Conservation (phyloP, 2,113 vertebrate species). For the Psittacara wagleri region DNA sequence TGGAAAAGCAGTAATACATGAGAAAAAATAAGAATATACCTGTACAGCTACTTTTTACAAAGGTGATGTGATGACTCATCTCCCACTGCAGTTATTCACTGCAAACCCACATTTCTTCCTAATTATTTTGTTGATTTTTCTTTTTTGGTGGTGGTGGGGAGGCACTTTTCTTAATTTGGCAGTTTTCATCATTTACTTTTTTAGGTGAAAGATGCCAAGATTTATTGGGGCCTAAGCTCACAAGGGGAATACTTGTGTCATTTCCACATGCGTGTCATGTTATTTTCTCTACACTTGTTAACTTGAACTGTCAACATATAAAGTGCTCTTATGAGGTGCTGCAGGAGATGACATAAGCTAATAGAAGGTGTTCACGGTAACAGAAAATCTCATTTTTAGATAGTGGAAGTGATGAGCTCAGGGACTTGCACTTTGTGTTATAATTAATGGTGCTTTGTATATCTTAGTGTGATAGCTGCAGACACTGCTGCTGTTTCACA, state of each 20-base stretch:
- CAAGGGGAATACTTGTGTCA: background rate
- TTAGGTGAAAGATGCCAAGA: constrained; percentile 27
- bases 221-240: constrained; percentile 12
- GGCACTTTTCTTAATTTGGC: background rate
- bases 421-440: constrained; percentile 36
- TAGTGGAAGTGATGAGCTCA: background rate
- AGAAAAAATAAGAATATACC: background rate
- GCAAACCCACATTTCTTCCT: background rate
- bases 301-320: constrained; percentile 52
- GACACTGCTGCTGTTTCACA: background rate
- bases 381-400: constrained; percentile 51
- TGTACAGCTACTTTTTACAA: background rate
- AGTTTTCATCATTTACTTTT: constrained; percentile 8
- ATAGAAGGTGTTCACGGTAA: constrained; percentile 48
- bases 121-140: background rate
- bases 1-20: background rate
- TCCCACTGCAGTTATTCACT: background rate
- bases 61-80: background rate
- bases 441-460: constrained; percentile 53
- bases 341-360: constrained; percentile 45
- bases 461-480: constrained; percentile 33
- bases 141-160: background rate
- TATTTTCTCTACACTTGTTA: constrained; percentile 31
- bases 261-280: background rate
- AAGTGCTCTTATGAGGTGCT: constrained; percentile 31